Base-by-base conservation (phyloP, 2,888 invertebrate genomes). In the Lepidocyrtinus sp. region DNA sequence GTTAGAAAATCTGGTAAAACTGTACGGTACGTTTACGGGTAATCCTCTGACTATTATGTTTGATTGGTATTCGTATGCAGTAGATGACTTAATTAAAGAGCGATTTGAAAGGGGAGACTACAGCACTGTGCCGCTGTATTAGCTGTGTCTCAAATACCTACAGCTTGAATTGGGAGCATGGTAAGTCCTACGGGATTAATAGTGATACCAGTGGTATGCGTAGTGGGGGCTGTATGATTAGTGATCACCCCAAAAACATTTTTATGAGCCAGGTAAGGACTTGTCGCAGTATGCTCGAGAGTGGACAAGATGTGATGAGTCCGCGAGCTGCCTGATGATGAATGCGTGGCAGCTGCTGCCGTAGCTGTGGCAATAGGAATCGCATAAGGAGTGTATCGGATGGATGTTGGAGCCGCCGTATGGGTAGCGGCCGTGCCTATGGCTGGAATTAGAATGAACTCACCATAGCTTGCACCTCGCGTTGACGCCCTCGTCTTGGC, bases 401-500 rank as follows among this genome's bases (percentile, higher is more conserved):
- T 85, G 84, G 86, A 86, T 85, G 86, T 81, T 83, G 85, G 85
- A 69, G 87, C 87, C 81, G 87, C 84, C 75, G 84, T 84, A 82
- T 86, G 82, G 80, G 86, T 85, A 71, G 87, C 85, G 74, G 86
- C 87, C 72, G 85, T 85, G 81, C 86, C 86, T 82, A 85, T 85
- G 83, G 84, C 86, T 86, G 85, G 87, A 86, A 86, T 86, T 92
- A 93, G 93, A 93, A 95, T 93, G 93, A 96, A 96, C 96, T 96
- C 96, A 97, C 96, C 96, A 93, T 96, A 97, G 87, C 88, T 87
- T 92, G 96, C 95, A 91, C 96, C 96, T 91, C 96, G 94, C 88
- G 96, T 96, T 88, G 96, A 95, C 90, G 96, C 96, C 90, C 96
- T 93, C 91, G 96, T 96, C 92, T 96, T 96, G 89, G 96, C 96